A percentile compares a stretch with the other conserved stretches of the same genome.
Evolutionary conservation across 2,797 vertebrate genomes (phyloP).

Genomic region (Channa striata): DNA sequence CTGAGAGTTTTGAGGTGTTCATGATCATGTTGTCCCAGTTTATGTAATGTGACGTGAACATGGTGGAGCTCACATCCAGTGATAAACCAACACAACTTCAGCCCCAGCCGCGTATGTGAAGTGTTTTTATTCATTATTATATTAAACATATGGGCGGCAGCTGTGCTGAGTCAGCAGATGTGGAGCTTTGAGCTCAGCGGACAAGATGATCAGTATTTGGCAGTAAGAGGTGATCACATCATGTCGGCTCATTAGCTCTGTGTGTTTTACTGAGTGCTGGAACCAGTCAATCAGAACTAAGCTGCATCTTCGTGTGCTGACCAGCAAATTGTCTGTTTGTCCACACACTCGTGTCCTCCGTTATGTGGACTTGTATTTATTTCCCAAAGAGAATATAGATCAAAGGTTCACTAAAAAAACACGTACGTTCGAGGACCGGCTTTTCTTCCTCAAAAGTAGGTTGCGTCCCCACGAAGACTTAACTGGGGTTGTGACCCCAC

Average conservation of each 20-base stretch:
- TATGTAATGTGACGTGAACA: no score
- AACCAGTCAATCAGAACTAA: slow-evolving; percentile 26
- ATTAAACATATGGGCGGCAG: no score
- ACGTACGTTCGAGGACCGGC: not conserved
- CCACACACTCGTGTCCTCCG: not conserved
- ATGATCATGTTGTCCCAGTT: no score
- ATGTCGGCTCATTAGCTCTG: slow-evolving; percentile 61
- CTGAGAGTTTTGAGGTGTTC: no score
- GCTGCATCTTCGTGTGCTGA: slow-evolving; percentile 11
- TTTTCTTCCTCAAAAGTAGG: not conserved
- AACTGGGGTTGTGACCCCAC: not conserved
- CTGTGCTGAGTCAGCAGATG: no score
- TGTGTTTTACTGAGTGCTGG: slow-evolving; percentile 64
- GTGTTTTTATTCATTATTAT: no score
- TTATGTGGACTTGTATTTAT: not conserved
- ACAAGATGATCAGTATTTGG: slow-evolving; percentile 43
- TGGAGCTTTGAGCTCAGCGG: slow-evolving; percentile 25
- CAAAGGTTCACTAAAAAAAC: no score
- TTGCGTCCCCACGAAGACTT: no score
- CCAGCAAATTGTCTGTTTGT: not conserved
- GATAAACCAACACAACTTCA: no score
- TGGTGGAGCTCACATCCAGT: no score
- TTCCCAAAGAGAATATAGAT: not conserved
- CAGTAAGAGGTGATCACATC: slow-evolving; percentile 52
- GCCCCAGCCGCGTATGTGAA: no score